A percentile compares a stretch with the other conserved stretches of the same genome.
Conservation (phyloP, 2,113 vertebrate genomes). For the Entelurus aequoreus region DNA sequence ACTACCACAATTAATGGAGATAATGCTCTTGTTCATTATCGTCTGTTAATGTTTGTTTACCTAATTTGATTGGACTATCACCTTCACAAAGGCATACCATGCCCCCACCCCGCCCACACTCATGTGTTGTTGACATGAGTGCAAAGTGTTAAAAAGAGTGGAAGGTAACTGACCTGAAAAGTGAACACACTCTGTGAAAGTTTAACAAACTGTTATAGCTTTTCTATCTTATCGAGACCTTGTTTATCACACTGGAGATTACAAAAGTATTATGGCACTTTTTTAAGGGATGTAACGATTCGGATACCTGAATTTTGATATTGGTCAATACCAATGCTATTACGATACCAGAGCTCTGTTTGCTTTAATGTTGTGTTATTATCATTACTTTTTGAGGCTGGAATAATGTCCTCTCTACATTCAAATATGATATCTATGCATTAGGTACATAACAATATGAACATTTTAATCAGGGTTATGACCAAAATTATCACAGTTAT, state of each 20-base stretch:
- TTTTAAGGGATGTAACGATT: no score
- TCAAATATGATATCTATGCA: no score
- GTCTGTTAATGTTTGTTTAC: slow-evolving; percentile 59
- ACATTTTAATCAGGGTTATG: no score
- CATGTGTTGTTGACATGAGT: slow-evolving; percentile 12
- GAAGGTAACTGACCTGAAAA: slow-evolving; percentile 29
- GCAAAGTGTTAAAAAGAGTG: slow-evolving; percentile 16
- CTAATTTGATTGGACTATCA: slow-evolving; percentile 44
- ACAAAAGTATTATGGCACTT: neutral
- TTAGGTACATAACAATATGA: no score
- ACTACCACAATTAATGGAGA: slow-evolving; percentile 45
- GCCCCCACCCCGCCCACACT: neutral
- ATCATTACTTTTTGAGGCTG: no score
- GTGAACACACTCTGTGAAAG: slow-evolving; percentile 14
- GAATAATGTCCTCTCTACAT: no score
- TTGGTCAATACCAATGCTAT: no score
- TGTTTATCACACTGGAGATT: slow-evolving; percentile 18
- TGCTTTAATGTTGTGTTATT: no score
- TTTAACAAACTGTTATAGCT: slow-evolving; percentile 8
- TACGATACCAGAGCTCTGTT: no score
- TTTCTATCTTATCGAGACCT: slow-evolving; percentile 25
- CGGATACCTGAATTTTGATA: no score
- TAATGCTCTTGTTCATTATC: slow-evolving; percentile 57
- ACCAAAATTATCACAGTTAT: no score
- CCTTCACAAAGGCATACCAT: slow-evolving; percentile 38